A percentile compares a stretch with the other conserved stretches of the same genome.
Evolutionary conservation across 2,113 vertebrate genomes (phyloP).

Genomic region (Fulica atra): DNA sequence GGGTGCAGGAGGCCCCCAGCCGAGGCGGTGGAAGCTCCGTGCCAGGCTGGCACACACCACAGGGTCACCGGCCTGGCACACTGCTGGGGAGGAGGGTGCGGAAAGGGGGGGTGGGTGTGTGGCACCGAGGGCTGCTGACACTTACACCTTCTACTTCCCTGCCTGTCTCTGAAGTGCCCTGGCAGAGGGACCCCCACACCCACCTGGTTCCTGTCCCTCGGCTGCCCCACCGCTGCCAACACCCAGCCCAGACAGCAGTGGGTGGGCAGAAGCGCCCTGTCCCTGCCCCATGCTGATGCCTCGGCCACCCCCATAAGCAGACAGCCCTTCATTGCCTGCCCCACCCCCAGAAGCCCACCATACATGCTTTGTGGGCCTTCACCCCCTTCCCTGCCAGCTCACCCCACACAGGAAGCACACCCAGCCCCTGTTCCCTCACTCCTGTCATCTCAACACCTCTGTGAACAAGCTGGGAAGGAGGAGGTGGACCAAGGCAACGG

Average conservation of each 20-base stretch:
- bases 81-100: accelerated
- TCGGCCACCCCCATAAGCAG: accelerated
- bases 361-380: accelerated
- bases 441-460: not conserved
- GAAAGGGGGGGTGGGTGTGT: not conserved
- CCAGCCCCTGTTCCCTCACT: not conserved
- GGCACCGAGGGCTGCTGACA: not conserved
- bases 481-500: not conserved
- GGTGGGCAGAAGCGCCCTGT: accelerated
- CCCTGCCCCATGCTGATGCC: not conserved
- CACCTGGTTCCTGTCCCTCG: accelerated
- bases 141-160: accelerated
- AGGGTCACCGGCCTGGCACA: not conserved
- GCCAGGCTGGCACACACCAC: not conserved
- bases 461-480: not conserved
- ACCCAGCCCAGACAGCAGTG: accelerated
- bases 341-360: accelerated
- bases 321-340: too few relatives aligned
- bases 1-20: not conserved
- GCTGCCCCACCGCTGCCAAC: not conserved
- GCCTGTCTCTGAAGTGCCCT: not conserved
- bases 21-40: accelerated
- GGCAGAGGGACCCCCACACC: not conserved
- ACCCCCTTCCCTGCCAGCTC: not conserved
- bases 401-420: not conserved